Percentiles rank a stretch among this genome's conserved stretches.
These are phyloP conservation scores for Scopus umbretta DNA, from an alignment of 2,113 vertebrate genomes.

Conservation along the genomic window DNA sequence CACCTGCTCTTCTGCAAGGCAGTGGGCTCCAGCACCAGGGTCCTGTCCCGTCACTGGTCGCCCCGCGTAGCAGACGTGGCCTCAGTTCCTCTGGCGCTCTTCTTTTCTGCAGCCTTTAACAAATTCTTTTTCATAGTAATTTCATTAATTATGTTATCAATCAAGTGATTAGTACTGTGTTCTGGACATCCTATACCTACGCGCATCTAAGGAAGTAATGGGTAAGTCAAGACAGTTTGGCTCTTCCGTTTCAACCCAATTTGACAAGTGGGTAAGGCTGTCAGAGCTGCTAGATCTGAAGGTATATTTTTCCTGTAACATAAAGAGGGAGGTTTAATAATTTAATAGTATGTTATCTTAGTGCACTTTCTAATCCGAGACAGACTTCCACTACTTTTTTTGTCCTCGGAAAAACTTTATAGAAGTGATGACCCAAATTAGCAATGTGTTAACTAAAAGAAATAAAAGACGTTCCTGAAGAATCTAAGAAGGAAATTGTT, in stretches of 20 bases:
- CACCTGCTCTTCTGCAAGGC: neutral
- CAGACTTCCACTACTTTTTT: neutral
- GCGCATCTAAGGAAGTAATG: neutral
- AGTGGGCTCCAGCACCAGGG: neutral
- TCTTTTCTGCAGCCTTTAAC: neutral
- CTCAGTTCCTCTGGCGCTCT: neutral
- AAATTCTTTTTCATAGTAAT: neutral
- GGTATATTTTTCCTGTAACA: slow-evolving; percentile 29
- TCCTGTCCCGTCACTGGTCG: neutral
- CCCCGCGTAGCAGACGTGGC: fast-evolving
- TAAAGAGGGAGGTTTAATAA: slow-evolving; percentile 34
- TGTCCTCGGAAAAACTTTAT: neutral
- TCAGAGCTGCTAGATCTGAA: neutral
- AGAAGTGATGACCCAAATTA: neutral
- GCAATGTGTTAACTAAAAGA: neutral
- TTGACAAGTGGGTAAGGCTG: neutral
- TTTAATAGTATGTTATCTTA: neutral
- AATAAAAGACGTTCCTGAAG: neutral
- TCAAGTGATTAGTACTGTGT: neutral
- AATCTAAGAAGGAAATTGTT: neutral
- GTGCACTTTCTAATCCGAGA: neutral
- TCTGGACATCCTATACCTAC: neutral
- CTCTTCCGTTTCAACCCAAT: neutral
- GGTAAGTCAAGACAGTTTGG: neutral
- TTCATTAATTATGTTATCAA: neutral